phyloP scores from a whole-genome alignment of 2,113 vertebrate species.

The Pelusios castaneus region DNA sequence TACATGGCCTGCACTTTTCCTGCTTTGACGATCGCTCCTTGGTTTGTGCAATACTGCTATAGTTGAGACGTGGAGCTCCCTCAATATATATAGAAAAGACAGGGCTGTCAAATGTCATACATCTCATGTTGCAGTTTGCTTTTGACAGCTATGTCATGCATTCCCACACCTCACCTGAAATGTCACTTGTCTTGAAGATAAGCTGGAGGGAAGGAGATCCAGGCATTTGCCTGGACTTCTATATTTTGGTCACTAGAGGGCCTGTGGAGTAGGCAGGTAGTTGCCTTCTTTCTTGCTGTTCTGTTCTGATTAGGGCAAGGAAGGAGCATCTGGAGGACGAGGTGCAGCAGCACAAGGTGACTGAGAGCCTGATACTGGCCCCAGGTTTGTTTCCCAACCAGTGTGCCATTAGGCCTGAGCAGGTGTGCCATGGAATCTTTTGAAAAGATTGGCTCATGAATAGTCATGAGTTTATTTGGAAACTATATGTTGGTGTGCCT shows the following conservation, averaged over 20 bases:
- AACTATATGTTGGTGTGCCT: too few species aligned
- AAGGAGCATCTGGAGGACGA: neutral
- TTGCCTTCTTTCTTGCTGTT: neutral
- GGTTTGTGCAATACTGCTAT: fast-evolving
- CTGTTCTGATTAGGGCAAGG: neutral
- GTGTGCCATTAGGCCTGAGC: too few species aligned
- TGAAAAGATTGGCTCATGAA: too few species aligned
- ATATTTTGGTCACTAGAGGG: neutral
- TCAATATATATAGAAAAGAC: neutral
- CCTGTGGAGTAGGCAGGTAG: neutral
- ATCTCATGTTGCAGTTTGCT: neutral
- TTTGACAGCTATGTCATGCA: neutral
- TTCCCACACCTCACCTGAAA: neutral
- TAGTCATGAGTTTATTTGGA: too few species aligned
- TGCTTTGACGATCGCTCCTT: neutral
- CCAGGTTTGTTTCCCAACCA: too few species aligned
- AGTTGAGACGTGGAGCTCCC: neutral
- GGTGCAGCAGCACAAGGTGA: neutral
- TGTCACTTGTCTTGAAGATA: neutral
- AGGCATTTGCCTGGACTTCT: neutral
- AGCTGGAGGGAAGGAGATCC: neutral
- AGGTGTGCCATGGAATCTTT: too few species aligned
- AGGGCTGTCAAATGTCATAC: neutral
- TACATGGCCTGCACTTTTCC: fast-evolving
- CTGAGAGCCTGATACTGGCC: neutral